Evolutionary conservation across 2,888 invertebrate species (phyloP), one percentile per base, ranked within the genome.

Genomic region (Yponomeuta cagnagella): DNA sequence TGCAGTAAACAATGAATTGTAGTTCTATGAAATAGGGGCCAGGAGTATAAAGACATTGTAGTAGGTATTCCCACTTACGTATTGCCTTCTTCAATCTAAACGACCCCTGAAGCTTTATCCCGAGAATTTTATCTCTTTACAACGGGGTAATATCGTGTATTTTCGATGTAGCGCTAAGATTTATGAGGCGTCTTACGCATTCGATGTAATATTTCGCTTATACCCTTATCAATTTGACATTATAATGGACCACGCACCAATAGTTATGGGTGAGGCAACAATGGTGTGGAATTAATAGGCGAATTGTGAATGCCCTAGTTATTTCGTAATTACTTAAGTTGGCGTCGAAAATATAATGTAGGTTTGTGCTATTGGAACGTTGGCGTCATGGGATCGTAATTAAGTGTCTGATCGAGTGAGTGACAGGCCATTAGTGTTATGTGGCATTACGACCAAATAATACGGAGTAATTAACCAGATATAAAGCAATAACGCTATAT

Each of bases 171-270:
- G 31, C 65, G 31, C 10, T 9, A 65, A 31, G 65, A 65, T 65
- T 65, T 65, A 65, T 65, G 65, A 31, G 30, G 31, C 30, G 30
- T 33, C 65, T 65, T 30, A 12, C 30, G 65, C 31, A 65, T 65
- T 31, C 33, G 65, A 65, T 33, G 33, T 65, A 33, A 65, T 65
- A 65, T 65, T 65, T 65, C 65, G 52, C 52, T 15, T 58, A 58
- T 65, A 65, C 65, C 65, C 65, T 65, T 65, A 65, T 65, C 65
- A 65, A 30, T 65, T 65, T 33, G 65, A 58, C 52, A 58, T 58
- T 15, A 58, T 58, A 58, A 58, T 58, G 15, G 52, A 8, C 15
- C 52, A 58, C 52, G 52, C 52, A 15, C 52, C 12, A 58, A 15
- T 58, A 5, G 52, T 58, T 15, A 58, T 58, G 15, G 52, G 52